Evolutionary conservation across 2,113 vertebrate species (phyloP), one percentile per base, ranked within the genome.

Genomic region (Zosterops lateralis): DNA sequence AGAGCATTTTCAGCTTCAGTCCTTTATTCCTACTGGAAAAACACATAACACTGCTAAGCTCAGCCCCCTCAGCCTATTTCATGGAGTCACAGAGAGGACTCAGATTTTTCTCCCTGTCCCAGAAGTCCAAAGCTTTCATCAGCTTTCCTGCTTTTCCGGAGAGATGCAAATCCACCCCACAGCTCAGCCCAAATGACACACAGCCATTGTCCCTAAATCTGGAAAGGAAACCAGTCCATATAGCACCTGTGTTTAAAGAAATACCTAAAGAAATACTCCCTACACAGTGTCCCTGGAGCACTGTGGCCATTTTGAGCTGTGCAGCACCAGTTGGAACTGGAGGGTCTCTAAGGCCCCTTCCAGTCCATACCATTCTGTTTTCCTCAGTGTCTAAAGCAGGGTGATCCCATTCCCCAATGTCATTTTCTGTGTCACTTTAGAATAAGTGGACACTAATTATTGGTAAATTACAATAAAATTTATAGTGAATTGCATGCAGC

Each of bases 391-490:
- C 57, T 78, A 48, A 57, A 68, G 64, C 14, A 83, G 26, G 61
- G 50, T 48, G 21, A 34, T 21, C 75, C 26, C 51, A 66, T 47
- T 51, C 79, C 92, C 31, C 12, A 28, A 17, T 17, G 64, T 62
- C 68, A 53, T 72, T 84, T 74, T 87, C 77, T 67, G 45, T 83
- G 67, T 79, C 90, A 38, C 58, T 85, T 95, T 9, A 60, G 68
- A 93, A 32, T 85, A 95, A 97, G 67, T 80, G 84, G 92, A 73
- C 93, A 62, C 87, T 95, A 96, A 96, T 96, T 97, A 97, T 92
- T 56, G 67, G 67, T 64, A 95, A 96, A 95, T 70, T 70, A 95
- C 87, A 96, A 92, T 36, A 56, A 86, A 78, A 94, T 95, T 96
- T 73, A 86, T 83, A 77, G 87, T 68, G 81, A 95, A 94, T 98